Conservation (phyloP, 2,113 vertebrate species). For the Sebastes fasciatus region DNA sequence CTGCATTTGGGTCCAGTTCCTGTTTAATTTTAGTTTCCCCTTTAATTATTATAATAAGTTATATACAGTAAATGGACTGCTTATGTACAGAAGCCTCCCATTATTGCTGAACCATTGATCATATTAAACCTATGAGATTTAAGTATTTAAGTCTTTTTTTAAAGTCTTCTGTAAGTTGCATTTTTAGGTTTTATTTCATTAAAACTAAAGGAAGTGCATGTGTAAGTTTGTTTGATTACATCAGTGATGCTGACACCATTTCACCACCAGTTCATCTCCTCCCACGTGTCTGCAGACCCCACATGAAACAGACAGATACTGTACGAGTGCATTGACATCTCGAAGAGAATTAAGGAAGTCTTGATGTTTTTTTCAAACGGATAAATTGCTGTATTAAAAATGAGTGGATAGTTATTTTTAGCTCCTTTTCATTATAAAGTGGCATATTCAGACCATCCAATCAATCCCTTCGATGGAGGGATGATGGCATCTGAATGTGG, state of each 20-base stretch:
- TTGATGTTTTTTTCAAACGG: constrained; percentile 47
- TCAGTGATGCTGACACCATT: not conserved
- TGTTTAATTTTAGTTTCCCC: too few species aligned
- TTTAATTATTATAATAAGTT: not conserved
- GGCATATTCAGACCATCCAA: constrained; percentile 63
- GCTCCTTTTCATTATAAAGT: constrained; percentile 53
- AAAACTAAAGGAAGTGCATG: not conserved
- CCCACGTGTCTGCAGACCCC: not conserved
- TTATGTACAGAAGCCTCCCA: not conserved
- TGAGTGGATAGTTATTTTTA: constrained; percentile 59
- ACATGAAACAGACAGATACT: constrained; percentile 1
- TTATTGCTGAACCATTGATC: not conserved
- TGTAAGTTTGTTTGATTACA: not conserved
- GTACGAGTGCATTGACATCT: constrained; percentile 12
- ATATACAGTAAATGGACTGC: not conserved
- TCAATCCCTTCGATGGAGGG: constrained; percentile 50
- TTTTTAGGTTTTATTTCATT: not conserved
- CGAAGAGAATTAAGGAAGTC: constrained; percentile 35
- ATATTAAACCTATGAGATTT: not conserved
- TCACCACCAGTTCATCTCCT: not conserved
- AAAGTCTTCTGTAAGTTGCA: not conserved
- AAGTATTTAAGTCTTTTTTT: not conserved
- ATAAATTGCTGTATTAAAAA: constrained; percentile 60
- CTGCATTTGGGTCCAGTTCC: too few species aligned
- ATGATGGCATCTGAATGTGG: constrained; percentile 61